Conservation (phyloP, 2,797 vertebrate species). For the Anolis apletophallus region DNA sequence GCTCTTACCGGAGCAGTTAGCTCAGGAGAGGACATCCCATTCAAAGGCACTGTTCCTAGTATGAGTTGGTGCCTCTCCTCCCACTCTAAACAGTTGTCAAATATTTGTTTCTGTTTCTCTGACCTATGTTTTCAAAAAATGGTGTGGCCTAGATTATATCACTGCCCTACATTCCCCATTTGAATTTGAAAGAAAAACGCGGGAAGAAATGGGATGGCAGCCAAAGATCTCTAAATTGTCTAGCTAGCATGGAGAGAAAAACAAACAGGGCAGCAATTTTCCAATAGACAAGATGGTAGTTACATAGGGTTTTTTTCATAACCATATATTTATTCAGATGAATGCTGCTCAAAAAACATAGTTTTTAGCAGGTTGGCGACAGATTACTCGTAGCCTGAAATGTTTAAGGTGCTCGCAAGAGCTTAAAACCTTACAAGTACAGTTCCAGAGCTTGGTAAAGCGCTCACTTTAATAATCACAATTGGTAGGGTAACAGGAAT, state of each 20-base stretch:
- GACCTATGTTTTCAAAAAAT: constrained; percentile 56
- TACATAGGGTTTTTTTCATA: too few relatives aligned
- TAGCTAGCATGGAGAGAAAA: neutral
- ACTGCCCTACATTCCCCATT: constrained; percentile 46
- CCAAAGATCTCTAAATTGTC: neutral
- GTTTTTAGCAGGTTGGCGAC: neutral
- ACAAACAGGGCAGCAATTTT: constrained; percentile 31
- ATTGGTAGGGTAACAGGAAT: neutral
- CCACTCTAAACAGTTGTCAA: constrained; percentile 61
- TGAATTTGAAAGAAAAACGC: neutral
- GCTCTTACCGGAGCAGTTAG: constrained; percentile 29
- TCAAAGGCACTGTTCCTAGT: constrained; percentile 59
- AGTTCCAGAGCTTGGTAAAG: neutral
- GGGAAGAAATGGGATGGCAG: neutral
- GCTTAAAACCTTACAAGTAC: neutral
- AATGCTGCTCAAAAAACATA: neutral
- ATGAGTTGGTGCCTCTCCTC: constrained; percentile 30
- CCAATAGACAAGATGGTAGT: neutral
- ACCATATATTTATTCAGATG: neutral
- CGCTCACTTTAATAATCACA: neutral
- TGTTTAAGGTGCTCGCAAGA: neutral
- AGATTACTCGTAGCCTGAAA: too few relatives aligned
- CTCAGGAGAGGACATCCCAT: constrained; percentile 62
- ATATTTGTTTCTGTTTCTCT: constrained; percentile 49
- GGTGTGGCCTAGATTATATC: constrained; percentile 28